Conservation (phyloP, 2,797 vertebrate species). For the Silurus aristotelis region DNA sequence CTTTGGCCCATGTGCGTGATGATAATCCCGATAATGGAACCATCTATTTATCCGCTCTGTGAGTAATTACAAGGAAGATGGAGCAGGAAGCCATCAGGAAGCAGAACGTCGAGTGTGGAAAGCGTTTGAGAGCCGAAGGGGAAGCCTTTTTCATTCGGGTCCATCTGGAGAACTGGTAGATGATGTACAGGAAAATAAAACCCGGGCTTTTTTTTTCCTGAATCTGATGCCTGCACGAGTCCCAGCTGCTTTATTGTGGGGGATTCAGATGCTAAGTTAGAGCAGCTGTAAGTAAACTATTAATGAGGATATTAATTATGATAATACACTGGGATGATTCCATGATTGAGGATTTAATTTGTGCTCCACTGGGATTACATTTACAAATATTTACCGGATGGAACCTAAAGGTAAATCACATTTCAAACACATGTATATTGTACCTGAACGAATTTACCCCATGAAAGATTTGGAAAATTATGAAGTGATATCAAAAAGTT, state of each 20-base stretch:
- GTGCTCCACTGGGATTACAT: background rate
- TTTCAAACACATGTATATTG: background rate
- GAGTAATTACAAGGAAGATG: slow-evolving; percentile 56
- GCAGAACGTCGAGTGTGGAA: slow-evolving; percentile 42
- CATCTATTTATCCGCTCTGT: slow-evolving; percentile 58
- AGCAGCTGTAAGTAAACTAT: background rate
- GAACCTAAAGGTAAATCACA: background rate
- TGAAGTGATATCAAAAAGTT: no score
- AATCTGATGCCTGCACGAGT: background rate
- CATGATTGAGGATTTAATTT: no score
- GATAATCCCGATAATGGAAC: slow-evolving; percentile 57
- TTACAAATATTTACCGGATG: background rate
- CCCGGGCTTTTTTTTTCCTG: background rate
- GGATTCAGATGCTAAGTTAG: background rate
- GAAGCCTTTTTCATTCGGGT: slow-evolving; percentile 41
- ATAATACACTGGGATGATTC: background rate
- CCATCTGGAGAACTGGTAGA: slow-evolving; percentile 51
- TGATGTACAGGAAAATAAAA: slow-evolving; percentile 32
- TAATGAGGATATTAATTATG: background rate
- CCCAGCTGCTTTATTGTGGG: slow-evolving; percentile 15
- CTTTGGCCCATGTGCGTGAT: slow-evolving; percentile 46
- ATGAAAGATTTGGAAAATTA: no score
- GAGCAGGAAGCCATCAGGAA: slow-evolving; percentile 40
- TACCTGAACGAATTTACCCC: background rate
- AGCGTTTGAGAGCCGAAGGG: slow-evolving; percentile 42